Evolutionary conservation across 2,113 vertebrate genomes (phyloP).

Genomic region (Echinops telfairi): DNA sequence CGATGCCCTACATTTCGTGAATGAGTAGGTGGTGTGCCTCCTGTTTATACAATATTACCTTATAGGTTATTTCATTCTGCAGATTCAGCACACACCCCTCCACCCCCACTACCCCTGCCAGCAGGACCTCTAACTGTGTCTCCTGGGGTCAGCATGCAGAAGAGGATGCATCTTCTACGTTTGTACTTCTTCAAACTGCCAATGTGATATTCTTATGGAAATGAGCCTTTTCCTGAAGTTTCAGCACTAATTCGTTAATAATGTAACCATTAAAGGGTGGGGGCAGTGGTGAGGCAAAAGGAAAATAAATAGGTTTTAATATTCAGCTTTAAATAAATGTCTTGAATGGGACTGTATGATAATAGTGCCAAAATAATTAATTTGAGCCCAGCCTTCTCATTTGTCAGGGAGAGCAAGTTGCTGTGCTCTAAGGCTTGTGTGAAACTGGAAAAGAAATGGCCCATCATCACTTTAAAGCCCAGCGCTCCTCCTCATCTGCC

Average conservation of each 20-base stretch:
- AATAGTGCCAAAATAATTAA: constrained; percentile 42
- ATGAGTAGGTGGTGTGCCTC: neutral
- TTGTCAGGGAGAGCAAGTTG: neutral
- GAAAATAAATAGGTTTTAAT: constrained; percentile 62
- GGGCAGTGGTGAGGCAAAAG: neutral
- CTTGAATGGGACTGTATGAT: neutral
- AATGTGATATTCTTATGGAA: constrained; percentile 50
- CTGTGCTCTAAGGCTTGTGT: neutral
- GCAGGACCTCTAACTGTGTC: neutral
- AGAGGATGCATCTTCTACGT: neutral
- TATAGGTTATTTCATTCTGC: too few relatives aligned
- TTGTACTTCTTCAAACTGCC: neutral
- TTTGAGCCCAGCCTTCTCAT: constrained; percentile 28
- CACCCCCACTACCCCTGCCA: neutral
- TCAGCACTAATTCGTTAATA: neutral
- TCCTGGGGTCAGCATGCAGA: neutral
- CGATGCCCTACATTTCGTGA: neutral
- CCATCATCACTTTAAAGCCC: neutral
- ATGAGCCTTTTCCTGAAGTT: constrained; percentile 67
- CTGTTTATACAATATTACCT: neutral
- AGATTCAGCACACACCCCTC: neutral
- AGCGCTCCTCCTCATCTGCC: neutral
- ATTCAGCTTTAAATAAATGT: neutral
- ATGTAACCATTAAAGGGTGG: neutral
- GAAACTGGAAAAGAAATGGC: neutral